Conservation (phyloP, 2,797 vertebrate species). For the Smutsia temminckii region DNA sequence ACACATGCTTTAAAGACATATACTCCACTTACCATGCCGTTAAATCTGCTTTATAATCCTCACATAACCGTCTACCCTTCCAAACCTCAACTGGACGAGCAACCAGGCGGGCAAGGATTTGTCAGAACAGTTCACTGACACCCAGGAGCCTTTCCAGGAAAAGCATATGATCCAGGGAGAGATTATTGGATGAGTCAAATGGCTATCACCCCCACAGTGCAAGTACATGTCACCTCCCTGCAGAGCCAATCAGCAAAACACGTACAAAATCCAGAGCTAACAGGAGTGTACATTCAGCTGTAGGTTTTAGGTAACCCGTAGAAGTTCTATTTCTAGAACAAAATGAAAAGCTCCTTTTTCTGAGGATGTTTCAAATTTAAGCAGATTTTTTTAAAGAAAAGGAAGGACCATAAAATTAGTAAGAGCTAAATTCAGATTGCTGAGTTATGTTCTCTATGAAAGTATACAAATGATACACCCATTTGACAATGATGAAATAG, state of each 20-base stretch:
- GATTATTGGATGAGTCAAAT: conserved; percentile 27
- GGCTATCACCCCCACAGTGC: neutral
- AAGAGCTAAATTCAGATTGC: neutral
- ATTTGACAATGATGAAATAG: neutral
- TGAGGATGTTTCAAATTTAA: neutral
- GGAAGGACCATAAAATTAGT: neutral
- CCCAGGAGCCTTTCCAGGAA: neutral
- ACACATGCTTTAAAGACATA: neutral
- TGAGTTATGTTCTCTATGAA: neutral
- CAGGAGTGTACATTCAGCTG: neutral
- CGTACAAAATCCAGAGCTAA: neutral
- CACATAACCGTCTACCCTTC: neutral
- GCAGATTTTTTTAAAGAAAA: neutral
- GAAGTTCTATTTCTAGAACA: neutral
- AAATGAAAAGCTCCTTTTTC: neutral
- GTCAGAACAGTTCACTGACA: conserved; percentile 3
- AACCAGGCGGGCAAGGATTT: neutral
- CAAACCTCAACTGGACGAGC: neutral
- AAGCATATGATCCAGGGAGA: neutral
- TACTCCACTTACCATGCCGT: neutral
- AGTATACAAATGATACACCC: neutral
- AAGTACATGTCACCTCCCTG: neutral
- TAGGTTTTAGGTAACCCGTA: neutral
- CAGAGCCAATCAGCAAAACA: neutral
- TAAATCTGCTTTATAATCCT: neutral